phyloP scores from a whole-genome alignment of 2,113 vertebrate genomes.

The Cardinalis cardinalis region DNA sequence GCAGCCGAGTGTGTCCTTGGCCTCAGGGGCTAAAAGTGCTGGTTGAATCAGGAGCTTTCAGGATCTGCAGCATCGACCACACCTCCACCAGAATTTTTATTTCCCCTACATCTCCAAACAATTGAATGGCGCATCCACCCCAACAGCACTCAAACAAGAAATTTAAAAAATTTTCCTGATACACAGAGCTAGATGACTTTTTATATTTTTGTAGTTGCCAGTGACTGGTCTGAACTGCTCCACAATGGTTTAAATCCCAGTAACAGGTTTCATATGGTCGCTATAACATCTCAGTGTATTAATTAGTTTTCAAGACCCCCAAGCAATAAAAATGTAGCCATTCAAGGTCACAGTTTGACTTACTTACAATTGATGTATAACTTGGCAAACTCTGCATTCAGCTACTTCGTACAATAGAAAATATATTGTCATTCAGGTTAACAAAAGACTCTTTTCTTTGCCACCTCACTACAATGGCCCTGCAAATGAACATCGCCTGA shows the following conservation, averaged over 20 bases:
- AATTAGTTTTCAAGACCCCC: conserved; percentile 72
- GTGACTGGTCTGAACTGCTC: background rate
- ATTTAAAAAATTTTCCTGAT: background rate
- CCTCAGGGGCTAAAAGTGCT: background rate
- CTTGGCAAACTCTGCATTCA: conserved; percentile 71
- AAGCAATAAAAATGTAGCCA: conserved; percentile 67
- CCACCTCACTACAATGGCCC: conserved; percentile 78
- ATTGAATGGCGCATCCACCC: background rate
- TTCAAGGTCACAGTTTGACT: conserved; percentile 80
- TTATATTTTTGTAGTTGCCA: background rate
- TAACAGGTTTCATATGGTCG: conserved; percentile 69
- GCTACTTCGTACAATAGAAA: conserved; percentile 70
- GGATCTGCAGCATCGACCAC: background rate
- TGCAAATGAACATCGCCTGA: conserved; percentile 81
- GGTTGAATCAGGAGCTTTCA: background rate
- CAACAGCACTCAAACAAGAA: background rate
- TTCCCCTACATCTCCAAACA: background rate
- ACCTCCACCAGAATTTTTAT: background rate
- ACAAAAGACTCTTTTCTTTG: conserved; percentile 78
- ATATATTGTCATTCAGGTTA: conserved; percentile 79
- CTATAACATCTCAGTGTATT: conserved; percentile 66
- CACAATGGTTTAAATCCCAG: conserved; percentile 21
- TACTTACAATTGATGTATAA: conserved; percentile 78
- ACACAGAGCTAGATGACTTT: background rate
- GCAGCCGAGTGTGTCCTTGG: background rate